Evolutionary conservation across 30 jellyfish, hydroid and myxozoan species (phyloP).

Genomic region (Aurelia sp.): DNA sequence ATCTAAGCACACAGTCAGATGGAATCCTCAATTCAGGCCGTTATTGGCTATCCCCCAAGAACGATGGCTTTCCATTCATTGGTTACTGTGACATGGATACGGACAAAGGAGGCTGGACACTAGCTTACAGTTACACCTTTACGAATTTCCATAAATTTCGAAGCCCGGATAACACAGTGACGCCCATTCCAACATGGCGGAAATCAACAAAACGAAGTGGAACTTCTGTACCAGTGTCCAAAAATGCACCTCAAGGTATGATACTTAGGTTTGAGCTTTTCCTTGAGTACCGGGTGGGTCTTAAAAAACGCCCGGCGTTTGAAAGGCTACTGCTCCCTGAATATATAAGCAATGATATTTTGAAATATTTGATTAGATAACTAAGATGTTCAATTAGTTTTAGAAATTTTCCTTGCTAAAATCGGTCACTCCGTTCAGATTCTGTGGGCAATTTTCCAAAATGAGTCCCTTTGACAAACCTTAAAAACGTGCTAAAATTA

Average conservation of each 20-base stretch:
- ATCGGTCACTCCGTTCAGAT: no score
- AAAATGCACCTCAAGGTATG: constrained; percentile 79
- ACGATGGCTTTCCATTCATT: constrained; percentile 76
- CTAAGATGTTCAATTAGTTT: no score
- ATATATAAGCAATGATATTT: no score
- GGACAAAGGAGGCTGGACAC: constrained; percentile 92
- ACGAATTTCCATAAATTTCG: constrained; percentile 69
- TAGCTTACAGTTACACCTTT: constrained; percentile 79
- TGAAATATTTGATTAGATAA: no score
- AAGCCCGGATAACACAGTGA: constrained; percentile 65
- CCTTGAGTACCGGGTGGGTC: no score
- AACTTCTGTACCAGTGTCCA: constrained; percentile 34
- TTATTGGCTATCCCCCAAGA: constrained; percentile 86
- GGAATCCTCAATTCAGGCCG: constrained; percentile 87
- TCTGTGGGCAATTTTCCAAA: no score
- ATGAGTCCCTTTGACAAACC: no score
- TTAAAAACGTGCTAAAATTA: no score
- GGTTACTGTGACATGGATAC: constrained; percentile 95
- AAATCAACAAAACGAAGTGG: constrained; percentile 24
- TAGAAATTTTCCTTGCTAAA: no score
- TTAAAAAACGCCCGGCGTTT: no score
- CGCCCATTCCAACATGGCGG: constrained; percentile 90
- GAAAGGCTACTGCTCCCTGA: no score
- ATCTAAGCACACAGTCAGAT: constrained; percentile 47
- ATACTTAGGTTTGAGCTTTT: no score